Conservation (phyloP, 2,113 vertebrate genomes). For the Malurus elegans region DNA sequence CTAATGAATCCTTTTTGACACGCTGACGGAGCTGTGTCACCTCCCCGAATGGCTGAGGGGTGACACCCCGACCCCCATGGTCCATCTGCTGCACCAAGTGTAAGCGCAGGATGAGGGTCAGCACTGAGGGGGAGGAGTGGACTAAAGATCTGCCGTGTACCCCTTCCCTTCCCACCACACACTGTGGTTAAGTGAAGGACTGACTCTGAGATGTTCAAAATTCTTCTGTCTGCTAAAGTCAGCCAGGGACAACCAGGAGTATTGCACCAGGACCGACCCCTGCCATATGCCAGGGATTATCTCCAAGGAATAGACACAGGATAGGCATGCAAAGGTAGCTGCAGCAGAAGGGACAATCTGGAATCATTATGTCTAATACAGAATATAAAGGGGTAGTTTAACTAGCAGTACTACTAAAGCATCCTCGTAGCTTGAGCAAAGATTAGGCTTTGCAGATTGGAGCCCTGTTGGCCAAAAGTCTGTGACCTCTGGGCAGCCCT, state of each 20-base stretch:
- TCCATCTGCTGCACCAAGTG: not conserved
- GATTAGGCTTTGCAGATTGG: not conserved
- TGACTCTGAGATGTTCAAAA: not conserved
- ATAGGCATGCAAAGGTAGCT: not conserved
- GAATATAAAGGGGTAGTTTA: not conserved
- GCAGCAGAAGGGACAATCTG: not conserved
- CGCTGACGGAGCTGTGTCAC: accelerated
- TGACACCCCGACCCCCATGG: not conserved
- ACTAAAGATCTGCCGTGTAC: not conserved
- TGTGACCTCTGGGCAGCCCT: accelerated
- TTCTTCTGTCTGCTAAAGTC: not conserved
- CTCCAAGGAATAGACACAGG: not conserved
- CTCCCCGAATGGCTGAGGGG: not conserved
- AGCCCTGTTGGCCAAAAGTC: accelerated
- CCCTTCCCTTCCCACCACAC: not conserved
- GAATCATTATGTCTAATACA: not conserved
- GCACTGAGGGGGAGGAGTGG: not conserved
- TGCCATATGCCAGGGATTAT: constrained; percentile 34
- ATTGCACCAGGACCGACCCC: not conserved
- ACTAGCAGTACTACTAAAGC: not conserved
- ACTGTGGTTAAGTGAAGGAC: not conserved
- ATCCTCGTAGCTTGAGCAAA: not conserved
- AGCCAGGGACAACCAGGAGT: not conserved
- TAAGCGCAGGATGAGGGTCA: not conserved
- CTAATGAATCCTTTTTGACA: constrained; percentile 39